phyloP scores from a whole-genome alignment of 2,797 vertebrate genomes.

The Dryobates pubescens region DNA sequence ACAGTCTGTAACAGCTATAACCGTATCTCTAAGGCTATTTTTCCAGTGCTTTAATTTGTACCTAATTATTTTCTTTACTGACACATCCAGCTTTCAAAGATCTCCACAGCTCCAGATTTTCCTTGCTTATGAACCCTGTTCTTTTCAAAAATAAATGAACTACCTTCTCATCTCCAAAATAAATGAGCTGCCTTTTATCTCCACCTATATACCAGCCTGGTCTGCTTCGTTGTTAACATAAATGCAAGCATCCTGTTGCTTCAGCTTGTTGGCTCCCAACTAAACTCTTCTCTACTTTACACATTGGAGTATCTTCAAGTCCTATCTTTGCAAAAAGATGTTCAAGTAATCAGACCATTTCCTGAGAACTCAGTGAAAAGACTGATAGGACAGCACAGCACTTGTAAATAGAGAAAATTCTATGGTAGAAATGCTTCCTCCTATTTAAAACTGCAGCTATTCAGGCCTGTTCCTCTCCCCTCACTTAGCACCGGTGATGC shows the following conservation, averaged over 20 bases:
- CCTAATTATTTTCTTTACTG: background rate
- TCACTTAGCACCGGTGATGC: background rate
- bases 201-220: background rate
- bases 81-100: background rate
- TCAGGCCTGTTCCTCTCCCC: background rate
- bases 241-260: background rate
- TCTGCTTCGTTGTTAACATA: background rate
- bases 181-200: background rate
- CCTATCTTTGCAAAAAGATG: background rate
- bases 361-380: background rate
- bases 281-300: background rate
- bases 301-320: background rate
- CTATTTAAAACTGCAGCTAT: background rate
- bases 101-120: background rate
- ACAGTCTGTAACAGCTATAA: background rate
- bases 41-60: background rate
- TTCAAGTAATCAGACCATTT: background rate
- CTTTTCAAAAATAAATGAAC: background rate
- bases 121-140: background rate
- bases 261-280: background rate
- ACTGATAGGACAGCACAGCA: background rate
- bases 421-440: background rate
- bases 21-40: background rate
- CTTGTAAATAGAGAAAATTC: background rate
- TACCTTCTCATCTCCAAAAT: background rate